These are phyloP conservation scores for Euglossa dilemma DNA, from an alignment of 1,140 invertebrate species.

Conservation along the genomic window DNA sequence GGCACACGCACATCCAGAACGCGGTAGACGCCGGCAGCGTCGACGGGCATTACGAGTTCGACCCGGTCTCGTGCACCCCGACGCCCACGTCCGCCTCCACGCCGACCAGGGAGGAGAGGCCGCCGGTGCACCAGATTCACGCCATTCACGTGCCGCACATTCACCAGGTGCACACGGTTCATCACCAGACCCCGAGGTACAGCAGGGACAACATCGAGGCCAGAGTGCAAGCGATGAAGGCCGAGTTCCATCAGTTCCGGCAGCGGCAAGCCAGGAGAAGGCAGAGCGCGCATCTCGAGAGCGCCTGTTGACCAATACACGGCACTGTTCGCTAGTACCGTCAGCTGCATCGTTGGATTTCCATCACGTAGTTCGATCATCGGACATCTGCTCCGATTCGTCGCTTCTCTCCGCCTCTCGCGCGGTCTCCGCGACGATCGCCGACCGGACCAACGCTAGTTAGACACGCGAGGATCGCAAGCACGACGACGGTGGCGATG, in stretches of 20 bases:
- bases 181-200: conserved; percentile 79
- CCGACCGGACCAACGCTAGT: too few relatives aligned
- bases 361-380: conserved; percentile 7
- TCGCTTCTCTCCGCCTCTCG: background rate
- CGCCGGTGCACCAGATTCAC: conserved; percentile 77
- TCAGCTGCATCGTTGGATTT: background rate
- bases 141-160: conserved; percentile 74
- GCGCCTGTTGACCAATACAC: conserved; percentile 85
- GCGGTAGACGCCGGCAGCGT: conserved; percentile 92
- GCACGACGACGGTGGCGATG: too few relatives aligned
- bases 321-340: conserved; percentile 5
- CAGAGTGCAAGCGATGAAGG: conserved; percentile 95
- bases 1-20: conserved; percentile 71
- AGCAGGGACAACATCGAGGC: conserved; percentile 91
- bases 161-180: conserved; percentile 78
- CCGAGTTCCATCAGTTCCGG: conserved; percentile 96
- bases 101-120: conserved; percentile 84
- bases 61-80: conserved; percentile 89
- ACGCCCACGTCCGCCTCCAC: conserved; percentile 87
- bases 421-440: too few relatives aligned
- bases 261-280: conserved; percentile 91
- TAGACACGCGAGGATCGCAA: too few relatives aligned
- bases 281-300: conserved; percentile 88
- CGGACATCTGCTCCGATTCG: conserved; percentile 34
- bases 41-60: conserved; percentile 97